Base-by-base conservation (phyloP, 2,888 invertebrate species). In the Auanema sp. region DNA sequence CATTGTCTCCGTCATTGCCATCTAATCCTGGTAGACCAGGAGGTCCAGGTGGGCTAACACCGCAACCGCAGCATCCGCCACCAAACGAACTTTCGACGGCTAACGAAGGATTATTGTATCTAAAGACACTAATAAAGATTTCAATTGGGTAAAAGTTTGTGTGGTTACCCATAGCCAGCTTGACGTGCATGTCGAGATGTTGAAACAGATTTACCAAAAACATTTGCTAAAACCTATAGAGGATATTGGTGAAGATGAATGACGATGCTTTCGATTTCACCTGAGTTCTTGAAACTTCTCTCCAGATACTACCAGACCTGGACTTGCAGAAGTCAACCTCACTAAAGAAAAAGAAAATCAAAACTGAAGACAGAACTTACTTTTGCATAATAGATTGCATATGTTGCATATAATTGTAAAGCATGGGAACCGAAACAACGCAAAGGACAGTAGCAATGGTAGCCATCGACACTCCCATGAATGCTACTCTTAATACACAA, bases 171-270 rank as follows among this genome's bases (percentile, higher is more conserved):
- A 64, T 73, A 71, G 60, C 72, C 75, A 69, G 75, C 68, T 63
- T 75, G 72, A 67, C 72, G 33, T 33, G 33, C 33, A 33, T 33
- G 33, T 33, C 33, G 33, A 33, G 33, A 33, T 33, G 33, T 33
- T 5, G 33, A 33, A 8, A 33, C 33, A 33, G 33, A 33, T 33
- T 33, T 33, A 33, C 73, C 73, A 24, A 60, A 57, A 10, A 73
- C 70, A 60, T 71, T 68, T 44, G 70, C 68, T 44, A 73, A 65
- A 52, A 73, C 73, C 63, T 61, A 24, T 56, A 25, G 5, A 1
- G 18, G 5, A 0, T 33, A 5, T 18, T 8, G 5, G 14, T 47
- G 47, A 5, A 47, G 47, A 47, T 18, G 14, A 43, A 43, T n/a
- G n/a, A 0, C 16, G 16, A 5, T 5, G 21, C 8, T 18, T 18